These are phyloP conservation scores for Merodon equestris DNA, from an alignment of 2,888 invertebrate species.

Conservation along the genomic window DNA sequence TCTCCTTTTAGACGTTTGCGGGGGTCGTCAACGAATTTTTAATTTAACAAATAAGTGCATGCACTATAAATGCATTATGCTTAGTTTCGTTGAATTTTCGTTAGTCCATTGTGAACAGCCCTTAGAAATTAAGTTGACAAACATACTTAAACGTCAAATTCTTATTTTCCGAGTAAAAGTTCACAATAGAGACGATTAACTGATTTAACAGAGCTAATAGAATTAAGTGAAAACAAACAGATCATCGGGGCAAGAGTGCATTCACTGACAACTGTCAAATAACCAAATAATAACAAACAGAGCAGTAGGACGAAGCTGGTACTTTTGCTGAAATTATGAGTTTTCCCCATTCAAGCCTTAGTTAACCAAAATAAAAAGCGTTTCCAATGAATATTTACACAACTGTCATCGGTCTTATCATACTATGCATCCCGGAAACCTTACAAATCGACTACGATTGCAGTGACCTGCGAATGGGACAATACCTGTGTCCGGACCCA, in stretches of 20 bases:
- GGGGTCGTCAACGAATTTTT: too few species aligned
- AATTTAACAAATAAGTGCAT: too few species aligned
- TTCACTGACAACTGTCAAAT: not conserved
- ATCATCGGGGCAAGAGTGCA: not conserved
- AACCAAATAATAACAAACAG: not conserved
- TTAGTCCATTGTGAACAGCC: too few species aligned
- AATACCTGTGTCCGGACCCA: slow-evolving; percentile 91
- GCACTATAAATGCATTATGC: too few species aligned
- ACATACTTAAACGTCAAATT: too few species aligned
- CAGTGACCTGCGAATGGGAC: slow-evolving; percentile 86
- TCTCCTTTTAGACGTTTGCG: not conserved
- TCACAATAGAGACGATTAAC: too few species aligned
- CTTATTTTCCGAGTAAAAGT: too few species aligned
- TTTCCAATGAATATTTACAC: slow-evolving; percentile 29
- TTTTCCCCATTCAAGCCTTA: slow-evolving; percentile 2
- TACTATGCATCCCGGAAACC: slow-evolving; percentile 50
- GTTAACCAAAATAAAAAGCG: slow-evolving; percentile 28
- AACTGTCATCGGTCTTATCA: not conserved
- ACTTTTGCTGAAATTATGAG: slow-evolving; percentile 13
- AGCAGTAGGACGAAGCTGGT: not conserved
- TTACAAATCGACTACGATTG: slow-evolving; percentile 81
- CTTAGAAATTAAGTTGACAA: too few species aligned
- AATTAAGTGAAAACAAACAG: slow-evolving; percentile 4
- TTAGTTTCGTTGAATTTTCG: too few species aligned
- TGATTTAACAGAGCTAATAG: too few species aligned